A percentile compares a stretch with the other conserved stretches of the same genome.
Conservation (phyloP, 2,888 invertebrate species). For the Stenodema calcarata region DNA sequence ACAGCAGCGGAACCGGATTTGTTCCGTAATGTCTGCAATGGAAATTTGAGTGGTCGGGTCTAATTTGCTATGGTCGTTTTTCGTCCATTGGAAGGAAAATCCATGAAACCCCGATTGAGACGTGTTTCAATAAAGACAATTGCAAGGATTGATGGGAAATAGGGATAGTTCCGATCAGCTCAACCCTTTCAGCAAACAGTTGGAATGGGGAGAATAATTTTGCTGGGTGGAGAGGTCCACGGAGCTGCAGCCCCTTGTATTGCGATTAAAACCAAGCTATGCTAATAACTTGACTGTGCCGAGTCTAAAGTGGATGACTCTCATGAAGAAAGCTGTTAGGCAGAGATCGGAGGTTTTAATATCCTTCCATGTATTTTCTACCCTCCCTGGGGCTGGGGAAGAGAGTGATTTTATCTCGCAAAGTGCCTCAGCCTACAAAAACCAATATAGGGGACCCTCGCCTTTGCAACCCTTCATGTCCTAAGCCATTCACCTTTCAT, state of each 20-base stretch:
- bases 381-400: not conserved
- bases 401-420: constrained; percentile 26
- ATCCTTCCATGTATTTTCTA: constrained; percentile 16
- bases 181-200: too few relatives aligned
- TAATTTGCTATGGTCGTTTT: too few relatives aligned
- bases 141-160: too few relatives aligned
- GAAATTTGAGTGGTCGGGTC: too few relatives aligned
- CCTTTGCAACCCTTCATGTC: not conserved
- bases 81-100: too few relatives aligned
- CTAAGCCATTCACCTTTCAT: constrained; percentile 32
- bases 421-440: constrained; percentile 28
- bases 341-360: constrained; percentile 31
- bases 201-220: too few relatives aligned
- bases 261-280: not conserved
- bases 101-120: too few relatives aligned
- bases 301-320: not conserved
- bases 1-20: too few relatives aligned
- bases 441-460: constrained; percentile 24
- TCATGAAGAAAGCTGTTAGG: constrained; percentile 21
- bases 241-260: not conserved
- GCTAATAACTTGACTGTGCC: not conserved
- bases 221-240: not conserved
- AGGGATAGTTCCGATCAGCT: too few relatives aligned
- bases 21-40: too few relatives aligned
- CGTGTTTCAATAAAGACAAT: too few relatives aligned